Conservation (phyloP, 2,888 invertebrate species). For the Aricia artaxerxes region DNA sequence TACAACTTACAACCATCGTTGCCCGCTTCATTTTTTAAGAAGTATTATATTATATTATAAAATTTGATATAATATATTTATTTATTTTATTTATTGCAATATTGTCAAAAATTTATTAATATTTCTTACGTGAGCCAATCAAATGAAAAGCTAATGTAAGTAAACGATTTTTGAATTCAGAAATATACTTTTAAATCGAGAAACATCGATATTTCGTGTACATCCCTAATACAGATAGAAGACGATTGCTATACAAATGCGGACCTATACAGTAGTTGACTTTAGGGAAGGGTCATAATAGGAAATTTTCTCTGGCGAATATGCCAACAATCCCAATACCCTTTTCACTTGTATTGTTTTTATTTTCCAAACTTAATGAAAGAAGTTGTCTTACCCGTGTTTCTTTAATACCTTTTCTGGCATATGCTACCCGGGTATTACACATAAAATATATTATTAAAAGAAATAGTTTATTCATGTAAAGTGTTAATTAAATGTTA, state of each 20-base stretch:
- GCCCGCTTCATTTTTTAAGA: no score
- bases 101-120: background rate
- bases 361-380: constrained; percentile 78
- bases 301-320: constrained; percentile 74
- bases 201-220: background rate
- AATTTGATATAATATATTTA: no score
- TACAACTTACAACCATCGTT: no score
- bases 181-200: background rate
- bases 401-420: constrained; percentile 60
- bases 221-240: constrained; percentile 51
- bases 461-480: background rate
- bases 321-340: constrained; percentile 73
- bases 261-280: constrained; percentile 65
- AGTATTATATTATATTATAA: no score
- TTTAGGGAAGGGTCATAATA: constrained; percentile 77
- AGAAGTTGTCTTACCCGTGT: constrained; percentile 73
- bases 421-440: constrained; percentile 22
- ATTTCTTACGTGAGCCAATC: background rate
- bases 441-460: background rate
- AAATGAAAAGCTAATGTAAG: background rate
- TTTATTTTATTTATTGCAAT: no score
- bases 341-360: constrained; percentile 79
- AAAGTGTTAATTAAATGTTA: background rate
- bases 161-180: background rate
- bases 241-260: constrained; percentile 70